These are phyloP conservation scores for Patiria pectinifera DNA, from an alignment of 53 echinoderm and acorn worm species.

Conservation along the genomic window DNA sequence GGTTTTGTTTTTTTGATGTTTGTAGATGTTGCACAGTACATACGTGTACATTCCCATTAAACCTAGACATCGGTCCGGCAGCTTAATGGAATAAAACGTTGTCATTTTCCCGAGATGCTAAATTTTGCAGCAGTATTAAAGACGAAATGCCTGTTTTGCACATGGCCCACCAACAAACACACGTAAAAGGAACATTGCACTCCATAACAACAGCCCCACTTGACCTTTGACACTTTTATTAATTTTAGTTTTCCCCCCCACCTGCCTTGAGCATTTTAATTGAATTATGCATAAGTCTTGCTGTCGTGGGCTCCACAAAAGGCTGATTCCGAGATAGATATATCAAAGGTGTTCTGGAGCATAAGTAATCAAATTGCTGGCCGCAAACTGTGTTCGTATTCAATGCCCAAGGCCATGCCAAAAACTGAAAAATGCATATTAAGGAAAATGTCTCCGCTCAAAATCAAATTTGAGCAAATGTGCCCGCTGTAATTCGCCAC, in stretches of 20 bases:
- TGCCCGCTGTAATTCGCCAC: slow-evolving; percentile 24
- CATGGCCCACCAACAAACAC: too few relatives aligned
- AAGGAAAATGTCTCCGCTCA: slow-evolving; percentile 13
- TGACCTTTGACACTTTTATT: slow-evolving; percentile 29
- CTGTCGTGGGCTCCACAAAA: not conserved
- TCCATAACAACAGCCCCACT: not conserved
- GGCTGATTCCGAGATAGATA: slow-evolving; percentile 25
- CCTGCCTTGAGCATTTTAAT: slow-evolving; percentile 18
- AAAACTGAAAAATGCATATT: slow-evolving; percentile 32
- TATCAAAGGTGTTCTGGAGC: slow-evolving; percentile 45
- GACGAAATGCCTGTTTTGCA: too few relatives aligned
- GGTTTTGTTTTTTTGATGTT: too few relatives aligned
- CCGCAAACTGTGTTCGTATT: slow-evolving; percentile 38
- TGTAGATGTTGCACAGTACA: too few relatives aligned
- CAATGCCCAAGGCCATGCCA: slow-evolving; percentile 39
- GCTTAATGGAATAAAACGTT: too few relatives aligned
- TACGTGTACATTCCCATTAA: too few relatives aligned
- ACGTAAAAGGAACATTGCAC: not conserved
- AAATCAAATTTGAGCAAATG: slow-evolving; percentile 46
- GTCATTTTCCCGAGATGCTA: too few relatives aligned
- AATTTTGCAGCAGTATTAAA: not conserved
- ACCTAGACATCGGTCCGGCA: too few relatives aligned
- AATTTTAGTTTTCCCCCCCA: not conserved
- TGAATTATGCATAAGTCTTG: slow-evolving; percentile 32
- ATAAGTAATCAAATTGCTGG: slow-evolving; percentile 32